Percentiles rank a stretch among this genome's conserved stretches.
Evolutionary conservation across 2,113 vertebrate genomes (phyloP).

Genomic region (Apaloderma vittatum): DNA sequence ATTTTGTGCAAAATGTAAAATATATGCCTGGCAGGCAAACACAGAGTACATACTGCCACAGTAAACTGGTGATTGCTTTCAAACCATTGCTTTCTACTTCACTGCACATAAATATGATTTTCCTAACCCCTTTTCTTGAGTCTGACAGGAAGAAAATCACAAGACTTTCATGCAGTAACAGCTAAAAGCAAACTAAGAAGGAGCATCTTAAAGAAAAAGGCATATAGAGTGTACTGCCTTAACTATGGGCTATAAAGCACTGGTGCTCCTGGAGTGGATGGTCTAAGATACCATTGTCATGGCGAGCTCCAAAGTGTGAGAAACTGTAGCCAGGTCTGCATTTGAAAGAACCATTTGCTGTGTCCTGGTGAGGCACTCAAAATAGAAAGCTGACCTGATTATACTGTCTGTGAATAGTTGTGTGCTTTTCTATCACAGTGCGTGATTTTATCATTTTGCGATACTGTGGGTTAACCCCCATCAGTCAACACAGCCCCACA

Average conservation of each 20-base stretch:
- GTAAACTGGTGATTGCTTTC: conserved; percentile 20
- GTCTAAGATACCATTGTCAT: neutral
- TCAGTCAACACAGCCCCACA: neutral
- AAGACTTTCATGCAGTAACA: neutral
- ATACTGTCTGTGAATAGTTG: neutral
- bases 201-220: neutral
- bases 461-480: neutral
- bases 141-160: conserved; percentile 6
- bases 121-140: neutral
- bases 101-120: conserved; percentile 39
- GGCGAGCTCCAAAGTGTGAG: neutral
- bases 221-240: neutral
- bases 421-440: neutral
- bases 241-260: neutral
- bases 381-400: conserved; percentile 2
- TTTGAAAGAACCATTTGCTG: neutral
- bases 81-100: conserved; percentile 33
- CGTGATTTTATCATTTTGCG: neutral
- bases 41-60: neutral
- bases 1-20: conserved; percentile 21
- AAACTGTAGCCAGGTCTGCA: neutral
- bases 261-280: neutral
- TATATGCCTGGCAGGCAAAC: conserved; percentile 35
- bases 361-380: neutral
- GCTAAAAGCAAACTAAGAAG: neutral